Evolutionary conservation across 2,888 invertebrate genomes (phyloP).

Genomic region (Hydraecia micacea): DNA sequence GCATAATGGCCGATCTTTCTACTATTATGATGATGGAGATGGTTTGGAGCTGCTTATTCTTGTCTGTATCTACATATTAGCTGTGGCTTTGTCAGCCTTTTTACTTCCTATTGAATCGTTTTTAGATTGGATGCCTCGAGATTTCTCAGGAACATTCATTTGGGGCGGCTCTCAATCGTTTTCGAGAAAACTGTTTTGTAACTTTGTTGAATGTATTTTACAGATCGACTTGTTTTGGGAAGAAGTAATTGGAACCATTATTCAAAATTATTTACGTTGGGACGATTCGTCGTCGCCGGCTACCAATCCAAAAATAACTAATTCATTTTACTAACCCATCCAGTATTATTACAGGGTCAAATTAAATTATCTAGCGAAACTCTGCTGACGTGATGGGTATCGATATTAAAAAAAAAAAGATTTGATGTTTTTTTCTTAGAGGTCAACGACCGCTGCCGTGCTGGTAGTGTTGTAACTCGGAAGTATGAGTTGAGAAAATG

Average conservation of each 20-base stretch:
- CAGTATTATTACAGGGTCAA: background rate
- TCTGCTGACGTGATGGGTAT: background rate
- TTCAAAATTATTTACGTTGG: conserved; percentile 5
- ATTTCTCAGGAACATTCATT: background rate
- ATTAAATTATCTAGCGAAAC: background rate
- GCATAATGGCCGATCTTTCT: conserved; percentile 3
- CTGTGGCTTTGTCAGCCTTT: background rate
- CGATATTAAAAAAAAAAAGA: background rate
- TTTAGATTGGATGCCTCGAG: conserved; percentile 24
- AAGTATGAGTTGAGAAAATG: background rate
- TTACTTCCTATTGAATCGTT: background rate
- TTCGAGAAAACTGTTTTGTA: background rate
- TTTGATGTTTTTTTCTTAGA: background rate
- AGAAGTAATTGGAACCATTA: background rate
- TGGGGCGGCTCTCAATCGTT: background rate
- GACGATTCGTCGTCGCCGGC: background rate
- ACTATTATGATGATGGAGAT: conserved; percentile 6
- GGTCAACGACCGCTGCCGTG: too few relatives aligned
- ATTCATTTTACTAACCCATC: background rate
- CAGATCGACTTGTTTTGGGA: background rate
- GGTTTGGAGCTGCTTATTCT: conserved; percentile 20
- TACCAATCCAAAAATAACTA: conserved; percentile 7
- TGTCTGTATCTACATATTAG: background rate
- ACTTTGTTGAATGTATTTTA: background rate
- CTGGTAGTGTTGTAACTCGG: background rate